Evolutionary conservation across 2,888 invertebrate genomes (phyloP), one percentile per base, ranked within the genome.

Genomic region (Himalopsyche japonica): DNA sequence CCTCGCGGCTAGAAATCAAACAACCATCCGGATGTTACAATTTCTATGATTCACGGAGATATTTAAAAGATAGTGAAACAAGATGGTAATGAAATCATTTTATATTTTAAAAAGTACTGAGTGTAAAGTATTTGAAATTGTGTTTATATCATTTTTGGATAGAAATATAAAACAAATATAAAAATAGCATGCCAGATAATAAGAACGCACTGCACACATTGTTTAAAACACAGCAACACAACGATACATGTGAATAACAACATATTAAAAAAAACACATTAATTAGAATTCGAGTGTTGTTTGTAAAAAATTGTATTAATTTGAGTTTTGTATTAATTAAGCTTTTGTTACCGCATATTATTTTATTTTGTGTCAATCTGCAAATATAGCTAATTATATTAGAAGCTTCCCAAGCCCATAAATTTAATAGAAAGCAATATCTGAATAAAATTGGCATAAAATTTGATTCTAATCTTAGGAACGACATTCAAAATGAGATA

Each of bases 1-100:
- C 91, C 92, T 92, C 91, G 89, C 92, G 89, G 91, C 92, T 92
- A 92, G 90, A 91, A 92, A 92, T 90, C 88, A 91, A 92, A 92
- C 90, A 89, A 90, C 91, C 90, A 90, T 89, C 88, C 91, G 34
- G 47, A 84, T 82, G 84, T 86, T 86, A 86, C 82, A 84, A 47
- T n/a, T 57, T 57, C 57, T 70, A 30, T 70, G 30, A 70, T 12
- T 70, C 20, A 27, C 27, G 24, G 27, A 70, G 24, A 70, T 70
- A 70, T 12, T 15, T 3, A 57, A 30, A 12, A 20, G 27, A 70
- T 70, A 70, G 15, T 70, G 6, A 27, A 57, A 57, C 57, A 57
- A 57, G 10, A 57, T 20, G 24, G 27, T 30, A 30, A 27, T 70
- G 20, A 15, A 30, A 70, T 20, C 27, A 70, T 27, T 30, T 15